Percentiles rank a stretch among this genome's conserved stretches.
These are phyloP conservation scores for Platycnemis pennipes DNA, from an alignment of 2,888 invertebrate genomes.

Conservation along the genomic window DNA sequence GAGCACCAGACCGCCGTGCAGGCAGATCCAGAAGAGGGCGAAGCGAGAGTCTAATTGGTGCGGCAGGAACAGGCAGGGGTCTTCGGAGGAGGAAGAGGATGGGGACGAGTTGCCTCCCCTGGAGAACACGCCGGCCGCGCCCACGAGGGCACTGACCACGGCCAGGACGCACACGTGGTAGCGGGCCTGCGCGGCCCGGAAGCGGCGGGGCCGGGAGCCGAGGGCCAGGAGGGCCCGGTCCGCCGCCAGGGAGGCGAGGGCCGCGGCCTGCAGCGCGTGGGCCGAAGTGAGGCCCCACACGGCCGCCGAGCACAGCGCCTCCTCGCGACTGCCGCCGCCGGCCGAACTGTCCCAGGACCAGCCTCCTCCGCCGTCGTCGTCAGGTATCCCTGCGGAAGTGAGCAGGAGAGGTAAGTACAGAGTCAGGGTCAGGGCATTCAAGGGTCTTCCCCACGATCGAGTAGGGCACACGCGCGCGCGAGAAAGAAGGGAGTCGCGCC, in stretches of 20 bases:
- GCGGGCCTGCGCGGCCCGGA: constrained; percentile 75
- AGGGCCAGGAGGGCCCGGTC: constrained; percentile 78
- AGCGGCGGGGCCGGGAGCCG: constrained; percentile 76
- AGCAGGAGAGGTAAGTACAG: too few relatives aligned
- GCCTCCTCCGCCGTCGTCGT: not conserved
- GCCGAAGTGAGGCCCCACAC: constrained; percentile 80
- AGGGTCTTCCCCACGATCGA: too few relatives aligned
- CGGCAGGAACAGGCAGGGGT: constrained; percentile 79
- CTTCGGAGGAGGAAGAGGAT: constrained; percentile 70
- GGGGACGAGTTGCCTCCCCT: constrained; percentile 72
- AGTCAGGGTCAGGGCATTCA: too few relatives aligned
- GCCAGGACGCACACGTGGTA: constrained; percentile 81
- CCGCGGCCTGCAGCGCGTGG: constrained; percentile 81
- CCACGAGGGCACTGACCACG: constrained; percentile 80
- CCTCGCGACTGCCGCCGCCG: constrained; percentile 70
- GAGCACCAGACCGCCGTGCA: constrained; percentile 79
- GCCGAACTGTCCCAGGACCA: not conserved
- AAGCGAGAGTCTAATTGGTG: constrained; percentile 79
- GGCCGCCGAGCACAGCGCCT: constrained; percentile 77
- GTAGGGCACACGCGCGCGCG: too few relatives aligned
- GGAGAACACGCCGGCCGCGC: constrained; percentile 81
- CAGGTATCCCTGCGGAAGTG: too few relatives aligned
- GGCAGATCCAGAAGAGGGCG: constrained; percentile 80
- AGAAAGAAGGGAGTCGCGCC: too few relatives aligned
- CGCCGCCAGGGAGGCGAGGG: constrained; percentile 80